Evolutionary conservation across 2,888 invertebrate genomes (phyloP).

Genomic region (Polyommatus icarus): DNA sequence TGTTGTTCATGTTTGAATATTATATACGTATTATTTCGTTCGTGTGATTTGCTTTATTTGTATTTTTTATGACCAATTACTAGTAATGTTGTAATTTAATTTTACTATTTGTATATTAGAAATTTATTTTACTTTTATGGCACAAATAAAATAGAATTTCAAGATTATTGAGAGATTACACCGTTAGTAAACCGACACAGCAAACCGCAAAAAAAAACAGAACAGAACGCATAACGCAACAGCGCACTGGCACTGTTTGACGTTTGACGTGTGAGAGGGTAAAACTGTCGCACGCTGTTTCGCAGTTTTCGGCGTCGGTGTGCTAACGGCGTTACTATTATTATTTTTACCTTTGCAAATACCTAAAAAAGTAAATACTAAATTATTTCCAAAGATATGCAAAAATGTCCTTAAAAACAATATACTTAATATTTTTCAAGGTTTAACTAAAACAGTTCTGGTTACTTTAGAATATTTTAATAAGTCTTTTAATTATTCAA

Average conservation of each 20-base stretch:
- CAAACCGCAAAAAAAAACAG: neutral
- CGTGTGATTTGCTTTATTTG: constrained; percentile 27
- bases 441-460: neutral
- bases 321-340: neutral
- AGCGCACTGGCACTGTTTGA: neutral
- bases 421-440: neutral
- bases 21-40: neutral
- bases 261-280: neutral
- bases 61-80: constrained; percentile 16
- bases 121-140: constrained; percentile 28
- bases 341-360: neutral
- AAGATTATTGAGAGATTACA: neutral
- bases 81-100: neutral
- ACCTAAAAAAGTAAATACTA: neutral
- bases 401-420: neutral
- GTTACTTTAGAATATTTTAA: neutral
- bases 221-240: neutral
- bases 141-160: constrained; percentile 31
- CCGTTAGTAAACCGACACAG: neutral
- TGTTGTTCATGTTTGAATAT: neutral
- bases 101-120: constrained; percentile 32
- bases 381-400: too few relatives aligned
- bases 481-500: constrained; percentile 20
- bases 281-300: neutral
- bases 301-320: neutral